These are phyloP conservation scores for Drosophila dives DNA, from an alignment of 2,888 invertebrate species.

Conservation along the genomic window DNA sequence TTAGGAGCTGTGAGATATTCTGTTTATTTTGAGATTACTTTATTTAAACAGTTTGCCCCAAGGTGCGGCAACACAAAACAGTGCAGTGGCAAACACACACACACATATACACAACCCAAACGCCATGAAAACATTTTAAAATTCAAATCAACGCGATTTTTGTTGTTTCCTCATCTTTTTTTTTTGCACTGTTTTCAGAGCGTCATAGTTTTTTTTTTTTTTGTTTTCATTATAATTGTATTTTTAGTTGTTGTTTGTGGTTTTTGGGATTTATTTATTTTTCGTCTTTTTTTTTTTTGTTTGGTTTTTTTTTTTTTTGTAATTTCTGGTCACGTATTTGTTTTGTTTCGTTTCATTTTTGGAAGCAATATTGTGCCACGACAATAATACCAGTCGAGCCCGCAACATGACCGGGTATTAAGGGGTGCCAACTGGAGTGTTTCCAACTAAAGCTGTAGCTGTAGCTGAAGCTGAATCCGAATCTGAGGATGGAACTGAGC, in stretches of 20 bases:
- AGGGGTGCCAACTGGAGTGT: conserved; percentile 25
- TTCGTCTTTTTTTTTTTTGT: conserved; percentile 38
- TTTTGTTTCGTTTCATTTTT: conserved; percentile 76
- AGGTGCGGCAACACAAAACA: conserved; percentile 34
- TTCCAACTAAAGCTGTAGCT: conserved; percentile 5
- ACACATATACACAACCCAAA: conserved; percentile 46
- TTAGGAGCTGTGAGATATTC: background rate
- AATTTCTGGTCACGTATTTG: conserved; percentile 80
- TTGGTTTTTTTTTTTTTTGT: conserved; percentile 43
- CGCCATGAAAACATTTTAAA: conserved; percentile 78
- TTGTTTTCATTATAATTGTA: conserved; percentile 37
- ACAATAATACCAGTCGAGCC: conserved; percentile 65
- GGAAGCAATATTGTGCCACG: conserved; percentile 79
- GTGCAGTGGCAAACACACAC: conserved; percentile 22
- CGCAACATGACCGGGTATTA: conserved; percentile 35
- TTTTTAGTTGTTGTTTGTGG: conserved; percentile 43
- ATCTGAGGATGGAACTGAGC: conserved; percentile 5
- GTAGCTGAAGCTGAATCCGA: conserved; percentile 1
- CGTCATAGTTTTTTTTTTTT: conserved; percentile 43
- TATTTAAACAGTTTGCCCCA: conserved; percentile 20
- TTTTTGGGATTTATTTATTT: conserved; percentile 33
- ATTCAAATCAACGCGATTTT: conserved; percentile 79
- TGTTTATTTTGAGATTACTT: background rate
- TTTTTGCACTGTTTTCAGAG: conserved; percentile 68
- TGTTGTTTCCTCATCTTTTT: conserved; percentile 71